Evolutionary conservation across 2,888 invertebrate species (phyloP), one percentile per base, ranked within the genome.

Genomic region (Nebria brevicollis): DNA sequence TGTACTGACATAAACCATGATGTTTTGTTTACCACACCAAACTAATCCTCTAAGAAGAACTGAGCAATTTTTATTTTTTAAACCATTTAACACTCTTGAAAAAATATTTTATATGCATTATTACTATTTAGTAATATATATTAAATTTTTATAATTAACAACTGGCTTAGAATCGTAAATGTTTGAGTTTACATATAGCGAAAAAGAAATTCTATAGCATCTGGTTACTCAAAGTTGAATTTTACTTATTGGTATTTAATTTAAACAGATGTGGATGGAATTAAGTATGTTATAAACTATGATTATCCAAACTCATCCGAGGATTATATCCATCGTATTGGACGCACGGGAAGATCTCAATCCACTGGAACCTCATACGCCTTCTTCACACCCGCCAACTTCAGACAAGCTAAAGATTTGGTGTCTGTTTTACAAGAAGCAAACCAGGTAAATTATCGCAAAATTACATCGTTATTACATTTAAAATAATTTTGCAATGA

Each of bases 251-350:
- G 43, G 66, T 42, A 75, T 83, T 83, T 82, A 77, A 82, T 82
- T 79, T 85, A 89, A 90, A 87, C 92, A 98, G 97, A 98, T 94
- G 97, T 98, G 87, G 97, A 97, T 89, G 97, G 97, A 88, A 97
- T 98, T 87, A 97, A 97, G 91, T 97, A 95, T 91, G 98, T 98
- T 84, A 96, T 98, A 89, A 98, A 98, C 91, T 97, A 95, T 91
- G 98, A 98, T 91, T 98, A 97, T 90, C 98, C 98, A 81, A 96
- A 96, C 89, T 97, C 96, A 82, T 96, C 97, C 79, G 98, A 98
- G 89, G 97, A 98, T 90, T 98, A 98, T 89, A 96, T 98, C 86
- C 98, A 98, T 90, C 94, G 98, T 83, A 98, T 98, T 89, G 98
- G 98, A 82, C 94, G 98, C 86, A 98, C 98, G 68, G 98, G 97